Evolutionary conservation across 2,888 invertebrate species (phyloP).

Genomic region (Cynaeus angustus): DNA sequence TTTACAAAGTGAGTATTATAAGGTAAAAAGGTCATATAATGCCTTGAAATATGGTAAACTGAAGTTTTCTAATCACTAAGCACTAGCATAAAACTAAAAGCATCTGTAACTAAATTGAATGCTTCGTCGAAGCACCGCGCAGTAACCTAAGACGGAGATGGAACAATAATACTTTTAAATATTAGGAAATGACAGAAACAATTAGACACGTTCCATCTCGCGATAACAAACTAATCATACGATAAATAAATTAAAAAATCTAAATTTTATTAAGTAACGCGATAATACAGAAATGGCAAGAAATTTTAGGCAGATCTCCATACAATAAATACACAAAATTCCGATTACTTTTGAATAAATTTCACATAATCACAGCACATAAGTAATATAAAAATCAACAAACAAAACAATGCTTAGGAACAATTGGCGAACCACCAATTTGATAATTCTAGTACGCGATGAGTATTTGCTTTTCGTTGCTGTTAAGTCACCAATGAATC

Average conservation of each 20-base stretch:
- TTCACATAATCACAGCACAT: constrained; percentile 72
- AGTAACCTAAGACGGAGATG: constrained; percentile 52
- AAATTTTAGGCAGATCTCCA: constrained; percentile 69
- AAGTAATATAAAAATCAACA: constrained; percentile 65
- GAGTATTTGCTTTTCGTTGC: constrained; percentile 49
- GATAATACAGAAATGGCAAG: constrained; percentile 72
- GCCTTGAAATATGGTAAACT: constrained; percentile 70
- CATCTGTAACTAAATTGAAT: constrained; percentile 50
- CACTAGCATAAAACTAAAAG: constrained; percentile 59
- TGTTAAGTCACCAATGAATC: constrained; percentile 38
- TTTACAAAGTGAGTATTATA: constrained; percentile 68
- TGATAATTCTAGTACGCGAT: constrained; percentile 41
- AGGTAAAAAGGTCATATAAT: constrained; percentile 69
- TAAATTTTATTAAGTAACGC: constrained; percentile 59
- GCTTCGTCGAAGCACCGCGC: constrained; percentile 45
- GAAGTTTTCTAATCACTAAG: constrained; percentile 65
- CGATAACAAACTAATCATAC: constrained; percentile 56
- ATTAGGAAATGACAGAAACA: constrained; percentile 63
- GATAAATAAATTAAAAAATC: constrained; percentile 62
- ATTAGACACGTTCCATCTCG: constrained; percentile 56
- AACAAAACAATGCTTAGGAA: constrained; percentile 68
- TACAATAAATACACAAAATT: constrained; percentile 53
- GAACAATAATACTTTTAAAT: constrained; percentile 63
- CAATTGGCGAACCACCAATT: constrained; percentile 55
- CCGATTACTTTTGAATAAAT: constrained; percentile 62